Conservation (phyloP, 2,113 vertebrate species). For the Pithys albifrons region DNA sequence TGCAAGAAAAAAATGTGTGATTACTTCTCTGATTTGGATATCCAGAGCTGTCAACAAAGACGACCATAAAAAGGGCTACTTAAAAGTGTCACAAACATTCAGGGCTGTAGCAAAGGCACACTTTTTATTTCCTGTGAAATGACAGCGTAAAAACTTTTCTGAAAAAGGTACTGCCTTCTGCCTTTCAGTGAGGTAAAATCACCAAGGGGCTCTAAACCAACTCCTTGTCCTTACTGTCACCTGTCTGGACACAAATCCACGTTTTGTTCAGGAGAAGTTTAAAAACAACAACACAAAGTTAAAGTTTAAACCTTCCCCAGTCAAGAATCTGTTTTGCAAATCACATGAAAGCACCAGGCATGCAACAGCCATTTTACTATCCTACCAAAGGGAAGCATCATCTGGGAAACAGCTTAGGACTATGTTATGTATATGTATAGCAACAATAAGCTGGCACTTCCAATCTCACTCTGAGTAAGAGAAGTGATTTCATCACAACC, state of each 20-base stretch:
- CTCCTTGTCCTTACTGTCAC: neutral
- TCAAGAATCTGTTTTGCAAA: neutral
- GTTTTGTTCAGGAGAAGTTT: neutral
- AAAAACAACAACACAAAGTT: neutral
- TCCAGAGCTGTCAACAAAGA: neutral
- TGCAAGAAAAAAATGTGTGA: neutral
- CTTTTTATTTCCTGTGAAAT: neutral
- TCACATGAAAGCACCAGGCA: neutral
- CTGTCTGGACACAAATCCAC: neutral
- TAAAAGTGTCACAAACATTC: neutral
- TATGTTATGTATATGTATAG: neutral
- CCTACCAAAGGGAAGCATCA: neutral
- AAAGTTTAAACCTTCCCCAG: neutral
- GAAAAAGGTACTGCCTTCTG: neutral
- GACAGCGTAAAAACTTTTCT: neutral
- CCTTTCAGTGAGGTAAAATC: neutral
- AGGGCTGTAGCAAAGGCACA: neutral
- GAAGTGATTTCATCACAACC: neutral
- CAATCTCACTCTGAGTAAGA: neutral
- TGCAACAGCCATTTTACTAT: neutral
- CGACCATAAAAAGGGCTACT: neutral
- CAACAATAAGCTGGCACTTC: neutral
- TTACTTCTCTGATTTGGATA: neutral
- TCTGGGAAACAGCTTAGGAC: neutral
- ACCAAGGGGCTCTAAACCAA: neutral